Conservation (phyloP, 2,888 invertebrate species). For the Drosophila paramelanica region DNA sequence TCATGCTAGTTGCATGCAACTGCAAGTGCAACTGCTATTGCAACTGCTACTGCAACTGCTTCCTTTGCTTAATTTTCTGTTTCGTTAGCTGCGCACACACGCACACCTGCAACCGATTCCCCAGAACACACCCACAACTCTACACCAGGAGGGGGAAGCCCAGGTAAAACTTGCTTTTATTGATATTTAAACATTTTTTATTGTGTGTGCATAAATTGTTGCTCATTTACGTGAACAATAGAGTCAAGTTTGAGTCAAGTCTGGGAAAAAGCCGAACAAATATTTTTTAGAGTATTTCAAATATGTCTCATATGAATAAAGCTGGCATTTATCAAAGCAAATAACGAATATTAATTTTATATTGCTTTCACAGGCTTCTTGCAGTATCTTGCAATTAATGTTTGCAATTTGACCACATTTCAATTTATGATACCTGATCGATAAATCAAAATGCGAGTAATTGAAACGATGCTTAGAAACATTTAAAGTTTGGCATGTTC, state of each 20-base stretch:
- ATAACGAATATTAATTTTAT: background rate
- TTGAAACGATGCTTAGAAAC: background rate
- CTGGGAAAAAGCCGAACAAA: background rate
- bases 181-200: slow-evolving; percentile 75
- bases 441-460: background rate
- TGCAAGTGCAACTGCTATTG: slow-evolving; percentile 10
- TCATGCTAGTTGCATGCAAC: slow-evolving; percentile 26
- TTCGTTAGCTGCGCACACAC: slow-evolving; percentile 70
- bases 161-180: slow-evolving; percentile 59
- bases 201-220: slow-evolving; percentile 65
- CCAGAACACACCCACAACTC: background rate
- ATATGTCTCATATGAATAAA: slow-evolving; percentile 9
- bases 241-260: slow-evolving; percentile 1
- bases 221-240: slow-evolving; percentile 57
- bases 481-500: background rate
- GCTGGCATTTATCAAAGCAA: slow-evolving; percentile 27
- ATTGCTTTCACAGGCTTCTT: background rate
- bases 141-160: no score
- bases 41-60: slow-evolving; percentile 18
- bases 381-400: background rate
- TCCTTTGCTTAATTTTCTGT: slow-evolving; percentile 75
- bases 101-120: background rate
- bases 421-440: background rate
- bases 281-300: slow-evolving; percentile 15
- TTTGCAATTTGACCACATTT: background rate